Evolutionary conservation across 2,113 vertebrate species (phyloP), one percentile per base, ranked within the genome.

Genomic region (Sander vitreus): DNA sequence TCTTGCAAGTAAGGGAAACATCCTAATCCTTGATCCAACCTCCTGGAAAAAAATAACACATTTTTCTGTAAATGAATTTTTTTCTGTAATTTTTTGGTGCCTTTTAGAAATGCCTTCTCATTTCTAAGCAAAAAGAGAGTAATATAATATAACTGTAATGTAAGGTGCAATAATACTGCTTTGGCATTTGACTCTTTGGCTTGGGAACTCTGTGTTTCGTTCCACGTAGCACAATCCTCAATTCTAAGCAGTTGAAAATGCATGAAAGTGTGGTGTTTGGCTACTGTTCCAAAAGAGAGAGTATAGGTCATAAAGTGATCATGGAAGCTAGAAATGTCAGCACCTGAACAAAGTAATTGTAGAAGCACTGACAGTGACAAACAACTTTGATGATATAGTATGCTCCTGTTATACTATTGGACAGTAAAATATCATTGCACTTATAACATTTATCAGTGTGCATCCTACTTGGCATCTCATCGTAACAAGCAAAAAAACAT

Each of bases 251-350:
- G 57, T 16, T 27, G 19, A 68, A n/a, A 30, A 69, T 36, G 57
- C 23, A 71, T 7, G 21, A 53, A 78, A 13, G 43, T 16, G 19
- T 68, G 27, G 54, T 30, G 33, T 69, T 77, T 77, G 66, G 54
- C 11, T 76, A 51, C 64, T 78, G 54, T 72, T 81, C 39, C 78
- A 78, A 76, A 80, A 72, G 23, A 76, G 57, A 64, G 55, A 58
- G 54, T 54, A 45, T 55, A 79, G 86, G 86, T 90, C 84, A 90
- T 65, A 76, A 77, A 73, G 80, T 80, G 69, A 80, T 70, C 60
- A 74, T 58, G 73, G 80, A 88, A 86, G 73, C 70, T 79, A 78
- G 64, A 81, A 91, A 87, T 79, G 63, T 87, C 86, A 83, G 54
- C 78, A 86, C 73, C 76, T 83, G 64, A 48, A 48, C 12, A 71